Base-by-base conservation (phyloP, 2,888 invertebrate genomes). In the Hedya salicella region DNA sequence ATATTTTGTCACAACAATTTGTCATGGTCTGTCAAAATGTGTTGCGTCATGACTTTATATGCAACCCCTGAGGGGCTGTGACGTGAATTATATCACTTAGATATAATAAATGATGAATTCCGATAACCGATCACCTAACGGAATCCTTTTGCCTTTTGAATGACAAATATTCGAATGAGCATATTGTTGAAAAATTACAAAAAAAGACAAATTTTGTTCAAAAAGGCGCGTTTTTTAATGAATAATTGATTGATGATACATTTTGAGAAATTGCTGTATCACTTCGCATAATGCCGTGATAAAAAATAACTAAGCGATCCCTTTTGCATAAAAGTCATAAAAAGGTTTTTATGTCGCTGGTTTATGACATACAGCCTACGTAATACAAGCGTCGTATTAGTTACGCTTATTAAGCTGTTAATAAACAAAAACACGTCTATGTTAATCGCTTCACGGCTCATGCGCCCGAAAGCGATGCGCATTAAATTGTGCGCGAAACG, bases 1-100 rank as follows among this genome's bases (percentile, higher is more conserved):
- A 92, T 92, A 91, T 92, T 91, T 91, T 91, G 92, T 91, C 92
- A 92, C 82, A 91, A 91, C 88, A 91, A 92, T 92, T 92, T 88
- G 92, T 92, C 89, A 91, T 77, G 87, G 82, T 73, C 79, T 87
- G 91, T 90, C 90, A 83, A 71, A 81, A 85, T 87, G 74, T 80
- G 75, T 86, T 88, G 73, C 79, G 87, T 91, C 91, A 91, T 88
- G 87, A 88, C 86, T 78, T 74, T 76, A 75, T 70, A 68, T 70
- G 66, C 71, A 79, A 75, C 81, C 81, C 86, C 85, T 74, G 85
- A 81, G 82, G 83, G 83, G 78, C 77, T 76, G 73, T 74, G 78
- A 78, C 78, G 82, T 85, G 89, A 88, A 89, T 88, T 87, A 85
- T 86, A 88, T 87, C 89, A 86, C 91, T 90, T 90, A 86, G 77